A percentile compares a stretch with the other conserved stretches of the same genome.
These are phyloP conservation scores for Urocolius indicus DNA, from an alignment of 2,113 vertebrate genomes.

Conservation along the genomic window DNA sequence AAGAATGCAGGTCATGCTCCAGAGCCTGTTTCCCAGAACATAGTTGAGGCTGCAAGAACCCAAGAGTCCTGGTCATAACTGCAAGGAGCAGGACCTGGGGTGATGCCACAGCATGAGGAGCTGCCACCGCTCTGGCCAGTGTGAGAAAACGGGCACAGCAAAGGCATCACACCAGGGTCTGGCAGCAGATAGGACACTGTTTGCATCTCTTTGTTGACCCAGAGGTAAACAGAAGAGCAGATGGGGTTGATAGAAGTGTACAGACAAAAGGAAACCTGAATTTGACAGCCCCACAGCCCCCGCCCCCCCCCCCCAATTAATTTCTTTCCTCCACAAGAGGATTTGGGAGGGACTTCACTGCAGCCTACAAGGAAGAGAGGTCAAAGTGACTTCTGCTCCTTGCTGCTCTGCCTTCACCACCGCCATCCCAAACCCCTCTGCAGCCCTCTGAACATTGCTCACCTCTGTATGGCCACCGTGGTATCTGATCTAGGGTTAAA, in stretches of 20 bases:
- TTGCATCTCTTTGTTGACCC: background rate
- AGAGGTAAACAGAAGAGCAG: background rate
- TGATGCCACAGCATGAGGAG: background rate
- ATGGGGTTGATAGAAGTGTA: background rate
- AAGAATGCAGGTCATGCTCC: background rate
- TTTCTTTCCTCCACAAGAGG: background rate
- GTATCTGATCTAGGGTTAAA: background rate
- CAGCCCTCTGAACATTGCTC: background rate
- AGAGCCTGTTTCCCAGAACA: background rate
- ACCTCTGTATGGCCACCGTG: background rate
- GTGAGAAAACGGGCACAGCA: fast-evolving
- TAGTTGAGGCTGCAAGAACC: background rate
- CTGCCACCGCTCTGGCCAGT: fast-evolving
- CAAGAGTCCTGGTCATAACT: fast-evolving
- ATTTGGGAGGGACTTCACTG: background rate
- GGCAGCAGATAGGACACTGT: background rate
- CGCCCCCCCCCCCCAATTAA: background rate
- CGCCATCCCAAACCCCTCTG: background rate
- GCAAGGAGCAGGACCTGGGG: background rate
- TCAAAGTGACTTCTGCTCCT: background rate
- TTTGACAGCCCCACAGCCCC: background rate
- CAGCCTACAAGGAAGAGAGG: background rate
- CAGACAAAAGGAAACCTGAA: background rate
- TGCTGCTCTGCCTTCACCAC: background rate
- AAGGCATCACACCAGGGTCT: background rate